phyloP scores from a whole-genome alignment of 2,113 vertebrate species.

The Tamias sibiricus region DNA sequence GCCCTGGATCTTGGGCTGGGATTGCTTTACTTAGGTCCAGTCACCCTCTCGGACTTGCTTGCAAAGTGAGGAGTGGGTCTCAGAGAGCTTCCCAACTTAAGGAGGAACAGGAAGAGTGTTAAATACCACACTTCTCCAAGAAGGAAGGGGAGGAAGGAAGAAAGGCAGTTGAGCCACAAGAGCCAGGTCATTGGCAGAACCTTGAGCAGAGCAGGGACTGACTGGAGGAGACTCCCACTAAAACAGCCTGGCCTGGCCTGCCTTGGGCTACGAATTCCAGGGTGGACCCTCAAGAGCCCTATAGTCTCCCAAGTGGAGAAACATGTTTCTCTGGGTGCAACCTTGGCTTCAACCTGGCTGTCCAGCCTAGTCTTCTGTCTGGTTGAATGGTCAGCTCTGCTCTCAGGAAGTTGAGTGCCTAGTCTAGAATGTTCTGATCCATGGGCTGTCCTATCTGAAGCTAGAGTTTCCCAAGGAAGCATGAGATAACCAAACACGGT shows the following conservation, averaged over 20 bases:
- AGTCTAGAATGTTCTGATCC: constrained; percentile 20
- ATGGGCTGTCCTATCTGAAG: not conserved
- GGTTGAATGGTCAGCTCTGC: not conserved
- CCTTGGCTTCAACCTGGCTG: no score
- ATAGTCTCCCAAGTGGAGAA: not conserved
- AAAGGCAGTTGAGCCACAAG: no score
- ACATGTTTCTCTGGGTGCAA: not conserved
- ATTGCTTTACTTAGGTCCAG: not conserved
- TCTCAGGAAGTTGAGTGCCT: not conserved
- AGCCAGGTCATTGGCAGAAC: not conserved
- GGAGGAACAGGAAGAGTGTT: not conserved
- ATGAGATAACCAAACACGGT: not conserved
- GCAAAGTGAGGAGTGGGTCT: not conserved
- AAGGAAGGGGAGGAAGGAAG: not conserved
- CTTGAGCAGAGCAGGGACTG: no score
- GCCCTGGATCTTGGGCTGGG: not conserved
- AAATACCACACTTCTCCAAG: not conserved
- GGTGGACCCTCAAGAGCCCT: not conserved
- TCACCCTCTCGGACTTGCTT: not conserved
- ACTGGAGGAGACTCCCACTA: not conserved
- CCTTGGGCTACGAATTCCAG: not conserved
- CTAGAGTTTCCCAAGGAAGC: constrained; percentile 39
- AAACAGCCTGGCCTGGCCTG: not conserved
- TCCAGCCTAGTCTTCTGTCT: not conserved
- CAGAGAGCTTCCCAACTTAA: not conserved